Base-by-base conservation (phyloP, 2,888 invertebrate species). In the Lacanobia oleracea region DNA sequence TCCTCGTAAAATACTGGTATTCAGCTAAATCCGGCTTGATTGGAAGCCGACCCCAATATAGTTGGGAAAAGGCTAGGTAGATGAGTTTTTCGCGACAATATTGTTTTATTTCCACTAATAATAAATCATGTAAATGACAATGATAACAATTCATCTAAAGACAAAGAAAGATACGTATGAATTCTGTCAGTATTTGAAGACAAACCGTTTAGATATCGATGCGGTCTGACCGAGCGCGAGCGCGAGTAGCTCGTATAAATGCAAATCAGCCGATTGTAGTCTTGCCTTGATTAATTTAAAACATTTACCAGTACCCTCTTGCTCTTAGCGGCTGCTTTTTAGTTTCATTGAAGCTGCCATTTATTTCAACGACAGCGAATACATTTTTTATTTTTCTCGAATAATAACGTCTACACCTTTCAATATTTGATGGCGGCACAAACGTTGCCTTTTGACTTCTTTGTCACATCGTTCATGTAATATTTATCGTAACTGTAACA, bases 401-500 rank as follows among this genome's bases (percentile, higher is more conserved):
- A 75, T 75, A 79, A 77, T 77, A 77, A 62, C 77, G 63, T 64
- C 51, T 82, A 73, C 70, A 63, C 79, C 70, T 74, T 81, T 89
- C 82, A 91, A 91, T 92, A 92, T 93, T 92, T 90, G 89, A 91
- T 88, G 87, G 72, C 85, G 81, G 82, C 82, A 86, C 87, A 87
- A 89, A 86, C 84, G 85, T 84, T 88, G 87, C 89, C 91, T 89
- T 92, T 92, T 90, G 90, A 90, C 88, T 91, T 92, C 92, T 94
- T 94, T 93, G 93, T 93, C 92, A 91, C 92, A 89, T 91, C 91
- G 90, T 92, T 94, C 92, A 91, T 93, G 89, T 90, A 94, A 94
- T 94, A 95, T 94, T 94, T 93, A 95, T 94, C 91, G 92, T 92
- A 90, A 89, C 85, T 89, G 91, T 91, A 90, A 94, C 93, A 95